These are phyloP conservation scores for Pyrrhia umbra DNA, from an alignment of 2,888 invertebrate genomes.

Conservation along the genomic window DNA sequence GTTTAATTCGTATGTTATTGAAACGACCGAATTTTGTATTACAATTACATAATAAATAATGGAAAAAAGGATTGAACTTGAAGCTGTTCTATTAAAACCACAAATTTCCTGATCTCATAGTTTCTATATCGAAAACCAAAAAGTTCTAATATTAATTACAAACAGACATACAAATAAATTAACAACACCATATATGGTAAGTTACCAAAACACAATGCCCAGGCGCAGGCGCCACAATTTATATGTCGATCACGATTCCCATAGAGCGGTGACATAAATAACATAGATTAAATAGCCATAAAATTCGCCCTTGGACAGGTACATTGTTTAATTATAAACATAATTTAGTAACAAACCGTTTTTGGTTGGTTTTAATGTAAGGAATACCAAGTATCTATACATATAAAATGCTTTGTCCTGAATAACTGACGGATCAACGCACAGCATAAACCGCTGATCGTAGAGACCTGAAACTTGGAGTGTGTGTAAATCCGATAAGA, in stretches of 20 bases:
- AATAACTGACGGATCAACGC: too few relatives aligned
- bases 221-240: constrained; percentile 54
- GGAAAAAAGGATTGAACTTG: too few relatives aligned
- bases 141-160: neutral
- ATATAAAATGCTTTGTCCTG: too few relatives aligned
- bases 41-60: too few relatives aligned
- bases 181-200: constrained; percentile 35
- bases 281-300: constrained; percentile 78
- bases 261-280: constrained; percentile 66
- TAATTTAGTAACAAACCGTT: constrained; percentile 53
- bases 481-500: too few relatives aligned
- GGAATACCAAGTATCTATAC: constrained; percentile 46
- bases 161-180: constrained; percentile 38
- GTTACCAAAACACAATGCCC: constrained; percentile 41
- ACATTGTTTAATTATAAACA: constrained; percentile 50
- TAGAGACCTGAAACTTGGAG: too few relatives aligned
- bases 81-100: too few relatives aligned
- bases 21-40: too few relatives aligned
- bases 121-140: neutral
- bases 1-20: too few relatives aligned
- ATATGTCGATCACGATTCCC: constrained; percentile 50
- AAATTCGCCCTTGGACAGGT: constrained; percentile 75
- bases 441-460: too few relatives aligned
- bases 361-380: constrained; percentile 44
- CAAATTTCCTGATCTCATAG: neutral